These are phyloP conservation scores for Arvicanthis niloticus DNA, from an alignment of 2,113 vertebrate species.

Conservation along the genomic window DNA sequence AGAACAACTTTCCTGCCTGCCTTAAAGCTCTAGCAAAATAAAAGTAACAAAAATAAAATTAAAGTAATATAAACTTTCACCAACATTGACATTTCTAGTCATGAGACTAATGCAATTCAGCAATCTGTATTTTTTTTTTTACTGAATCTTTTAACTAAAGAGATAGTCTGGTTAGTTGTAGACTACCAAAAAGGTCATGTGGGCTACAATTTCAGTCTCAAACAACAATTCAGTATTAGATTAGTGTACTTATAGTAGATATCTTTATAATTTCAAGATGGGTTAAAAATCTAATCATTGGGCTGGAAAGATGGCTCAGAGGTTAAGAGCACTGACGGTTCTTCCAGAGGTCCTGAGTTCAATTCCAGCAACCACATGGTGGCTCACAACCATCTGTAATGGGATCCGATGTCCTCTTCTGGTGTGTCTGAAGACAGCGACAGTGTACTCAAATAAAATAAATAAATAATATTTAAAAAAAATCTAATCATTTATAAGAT, in stretches of 20 bases:
- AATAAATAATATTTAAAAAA: no score
- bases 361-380: no score
- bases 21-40: background rate
- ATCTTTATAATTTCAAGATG: background rate
- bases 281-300: no score
- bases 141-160: background rate
- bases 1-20: background rate
- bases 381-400: no score
- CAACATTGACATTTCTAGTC: background rate
- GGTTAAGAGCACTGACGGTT: no score
- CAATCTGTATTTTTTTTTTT: background rate
- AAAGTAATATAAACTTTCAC: background rate
- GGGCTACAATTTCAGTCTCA: background rate
- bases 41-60: slow-evolving; percentile 33
- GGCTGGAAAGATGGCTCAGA: no score
- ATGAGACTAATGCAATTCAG: background rate
- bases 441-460: no score
- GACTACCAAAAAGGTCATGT: background rate
- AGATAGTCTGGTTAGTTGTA: background rate
- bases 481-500: background rate
- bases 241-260: background rate
- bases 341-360: no score
- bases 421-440: no score
- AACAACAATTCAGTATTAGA: background rate
- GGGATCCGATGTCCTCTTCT: no score